Conservation (phyloP, 1,140 invertebrate species). For the Apis cerana region DNA sequence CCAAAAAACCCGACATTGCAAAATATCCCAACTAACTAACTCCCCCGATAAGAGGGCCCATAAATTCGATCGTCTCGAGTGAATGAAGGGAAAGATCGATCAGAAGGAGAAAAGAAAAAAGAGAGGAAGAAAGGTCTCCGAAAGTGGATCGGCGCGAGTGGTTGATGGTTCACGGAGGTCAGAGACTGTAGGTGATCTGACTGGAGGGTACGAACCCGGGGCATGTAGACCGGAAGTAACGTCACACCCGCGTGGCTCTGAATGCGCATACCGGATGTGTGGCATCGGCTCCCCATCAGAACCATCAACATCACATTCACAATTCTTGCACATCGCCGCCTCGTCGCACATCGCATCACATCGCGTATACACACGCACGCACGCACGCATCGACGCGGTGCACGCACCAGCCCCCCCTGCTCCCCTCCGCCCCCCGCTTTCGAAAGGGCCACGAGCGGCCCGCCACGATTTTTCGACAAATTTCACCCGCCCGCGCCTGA, state of each 20-base stretch:
- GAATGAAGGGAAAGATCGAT: no score
- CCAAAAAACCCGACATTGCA: no score
- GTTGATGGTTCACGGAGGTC: constrained; percentile 65
- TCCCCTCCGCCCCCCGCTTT: not conserved
- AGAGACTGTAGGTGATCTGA: constrained; percentile 70
- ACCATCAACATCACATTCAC: constrained; percentile 79
- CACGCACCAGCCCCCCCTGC: not conserved
- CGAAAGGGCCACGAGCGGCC: not conserved
- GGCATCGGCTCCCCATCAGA: constrained; percentile 81
- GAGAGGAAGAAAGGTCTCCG: not conserved
- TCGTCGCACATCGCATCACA: constrained; percentile 73
- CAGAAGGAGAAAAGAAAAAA: not conserved
- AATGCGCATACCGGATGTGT: constrained; percentile 82
- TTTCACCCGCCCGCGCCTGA: constrained; percentile 33
- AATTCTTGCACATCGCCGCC: constrained; percentile 74
- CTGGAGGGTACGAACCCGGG: constrained; percentile 73
- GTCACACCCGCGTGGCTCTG: constrained; percentile 81
- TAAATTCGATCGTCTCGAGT: no score
- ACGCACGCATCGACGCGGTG: not conserved
- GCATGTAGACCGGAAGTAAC: constrained; percentile 81
- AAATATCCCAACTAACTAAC: no score
- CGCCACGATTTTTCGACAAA: constrained; percentile 43
- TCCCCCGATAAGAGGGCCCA: no score
- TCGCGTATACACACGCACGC: constrained; percentile 49
- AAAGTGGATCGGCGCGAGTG: constrained; percentile 51